These are phyloP conservation scores for Porites cylindrica DNA, from an alignment of 92 coral and sea anemone genomes.

Conservation along the genomic window DNA sequence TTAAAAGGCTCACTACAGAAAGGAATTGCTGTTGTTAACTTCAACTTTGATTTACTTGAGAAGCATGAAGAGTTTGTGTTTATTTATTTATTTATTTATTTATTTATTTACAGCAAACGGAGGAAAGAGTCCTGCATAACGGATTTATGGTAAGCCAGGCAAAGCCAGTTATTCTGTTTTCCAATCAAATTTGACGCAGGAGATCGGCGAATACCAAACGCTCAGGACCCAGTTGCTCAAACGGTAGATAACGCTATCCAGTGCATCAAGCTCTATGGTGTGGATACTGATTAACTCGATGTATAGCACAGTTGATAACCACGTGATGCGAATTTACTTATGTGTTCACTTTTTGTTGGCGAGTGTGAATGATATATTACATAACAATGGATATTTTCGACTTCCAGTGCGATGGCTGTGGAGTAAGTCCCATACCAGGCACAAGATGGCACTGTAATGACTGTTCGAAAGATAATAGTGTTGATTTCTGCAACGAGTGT, in stretches of 20 bases:
- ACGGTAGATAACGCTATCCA: too few species aligned
- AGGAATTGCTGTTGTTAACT: background rate
- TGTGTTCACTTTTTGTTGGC: too few species aligned
- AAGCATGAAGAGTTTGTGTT: too few species aligned
- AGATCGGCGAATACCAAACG: too few species aligned
- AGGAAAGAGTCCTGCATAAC: constrained; percentile 32
- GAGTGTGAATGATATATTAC: too few species aligned
- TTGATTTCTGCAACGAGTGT: constrained; percentile 84
- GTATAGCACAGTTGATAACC: too few species aligned
- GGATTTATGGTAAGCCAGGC: constrained; percentile 57
- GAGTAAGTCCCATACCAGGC: constrained; percentile 79
- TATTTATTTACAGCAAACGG: constrained; percentile 22
- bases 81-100: too few species aligned
- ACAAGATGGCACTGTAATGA: constrained; percentile 92
- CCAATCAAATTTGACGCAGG: background rate
- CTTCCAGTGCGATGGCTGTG: constrained; percentile 89
- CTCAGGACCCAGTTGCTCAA: too few species aligned
- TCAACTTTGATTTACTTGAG: background rate
- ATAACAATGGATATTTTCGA: background rate
- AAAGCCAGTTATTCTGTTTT: background rate
- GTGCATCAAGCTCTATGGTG: too few species aligned
- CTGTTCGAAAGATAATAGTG: constrained; percentile 81
- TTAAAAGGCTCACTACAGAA: background rate
- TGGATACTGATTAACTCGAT: too few species aligned
- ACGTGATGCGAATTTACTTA: background rate